Evolutionary conservation across 2,888 invertebrate genomes (phyloP), one percentile per base, ranked within the genome.

Genomic region (Spialia ferax): DNA sequence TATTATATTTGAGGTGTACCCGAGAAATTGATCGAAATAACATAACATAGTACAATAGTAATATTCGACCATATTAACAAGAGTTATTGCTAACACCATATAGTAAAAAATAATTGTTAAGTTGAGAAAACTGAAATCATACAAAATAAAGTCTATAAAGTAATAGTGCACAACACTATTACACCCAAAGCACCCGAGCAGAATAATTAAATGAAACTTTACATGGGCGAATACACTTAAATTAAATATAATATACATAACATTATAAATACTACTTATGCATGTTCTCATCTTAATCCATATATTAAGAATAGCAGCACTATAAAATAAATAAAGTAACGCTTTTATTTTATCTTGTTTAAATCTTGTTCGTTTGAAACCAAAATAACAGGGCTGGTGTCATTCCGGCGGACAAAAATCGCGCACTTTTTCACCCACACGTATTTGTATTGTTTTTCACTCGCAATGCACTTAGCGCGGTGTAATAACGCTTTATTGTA

Each of bases 341-440:
- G 11, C 32, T 10, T 56, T 57, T 22, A 57, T 10, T 57, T 57
- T 7, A 57, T 20, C 8, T 38, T 57, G 57, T 57, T 57, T 42
- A 57, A 57, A 57, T 57, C 42, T 42, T 23, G n/a, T 57, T 57
- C 38, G 5, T 22, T 38, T 1, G 57, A 20, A 13, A 57, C 20
- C 7, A 32, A 2, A 22, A 57, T 42, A n/a, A 57, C 38, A 3
- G 57, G 38, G 11, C 57, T 57, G 13, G 57, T 57, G n/a, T 57
- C 57, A 42, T 23, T 57, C 13, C 48, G 38, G 2, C 57, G 38
- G 1, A 13, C 38, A 42, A 57, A 57, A 13, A 57, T 57, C 7
- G 22, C 48, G 10, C 48, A 50, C 20, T 50, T 50, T 50, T 50
- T 50, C 1, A 56, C 56, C 56, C 56, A 56, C 2, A 56, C 56